Evolutionary conservation across 2,888 invertebrate species (phyloP), one percentile per base, ranked within the genome.

Genomic region (Thyatira batis): DNA sequence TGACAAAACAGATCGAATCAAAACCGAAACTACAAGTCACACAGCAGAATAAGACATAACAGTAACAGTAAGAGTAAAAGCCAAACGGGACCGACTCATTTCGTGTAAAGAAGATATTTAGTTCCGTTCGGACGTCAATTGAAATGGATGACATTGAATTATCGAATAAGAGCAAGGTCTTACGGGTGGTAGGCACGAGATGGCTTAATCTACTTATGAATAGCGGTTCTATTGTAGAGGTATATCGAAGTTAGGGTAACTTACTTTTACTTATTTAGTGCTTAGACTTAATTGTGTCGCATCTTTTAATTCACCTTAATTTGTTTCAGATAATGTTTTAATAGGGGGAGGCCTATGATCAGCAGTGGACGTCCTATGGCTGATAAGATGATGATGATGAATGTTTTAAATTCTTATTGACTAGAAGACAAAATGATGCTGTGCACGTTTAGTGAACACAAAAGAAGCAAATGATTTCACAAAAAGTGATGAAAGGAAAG

Each of bases 71-170:
- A 49, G 46, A 54, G 46, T 53, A 52, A 33, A 39, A 54, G 51
- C 49, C 45, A 57, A 60, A 61, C 60, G 61, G 63, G 57, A 61
- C 61, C 60, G 45, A 60, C 61, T 63, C 63, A 56, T 46, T 48
- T 48, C 48, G 51, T 58, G 64, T 60, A 60, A 59, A 57, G 65
- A 55, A 53, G 60, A 64, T 68, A 65, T 61, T 66, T 62, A 61
- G 58, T 52, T 61, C 59, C 56, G 59, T 39, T 39, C 39, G 39
- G 39, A 39, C 39, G 61, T 61, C 67, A 64, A 63, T 69, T 58
- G 63, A 61, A 63, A 54, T 57, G 66, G 61, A 64, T 69, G 71
- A 69, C 71, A 66, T 67, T 71, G 70, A 65, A 58, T 56, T 66
- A 68, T 70, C 53, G 64, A 67, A 69, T 65, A 59, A 54, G 63